Evolutionary conservation across 2,797 vertebrate genomes (phyloP), one percentile per base, ranked within the genome.

Genomic region (Lutjanus argentimaculatus): DNA sequence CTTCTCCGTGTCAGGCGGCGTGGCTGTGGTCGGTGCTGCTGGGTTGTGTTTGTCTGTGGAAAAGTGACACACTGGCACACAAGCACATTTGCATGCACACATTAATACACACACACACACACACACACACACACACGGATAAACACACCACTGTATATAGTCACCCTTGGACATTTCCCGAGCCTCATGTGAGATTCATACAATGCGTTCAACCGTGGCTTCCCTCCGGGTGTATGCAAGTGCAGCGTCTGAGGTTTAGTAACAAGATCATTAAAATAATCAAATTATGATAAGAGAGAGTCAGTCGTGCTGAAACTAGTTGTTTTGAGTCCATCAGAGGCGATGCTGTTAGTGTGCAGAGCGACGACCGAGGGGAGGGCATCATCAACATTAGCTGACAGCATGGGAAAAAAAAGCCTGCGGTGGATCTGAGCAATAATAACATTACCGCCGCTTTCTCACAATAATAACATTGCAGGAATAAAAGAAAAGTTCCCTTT

Each of bases 191-290:
- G 88, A 93, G 91, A 93, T 95, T 93, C 93, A 92, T 93, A 90
- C 84, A 83, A 87, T 67, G 90, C 93, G 61, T 82, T 96, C 86
- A 88, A 90, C 92, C 94, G 51, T 95, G 84, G 88, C 88, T 86
- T 88, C 83, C 90, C 91, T 72, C 85, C 12, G 87, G 92, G 85
- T 82, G 87, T 80, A 86, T 85, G 88, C 89, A 68, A 93, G 92
- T 87, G 91, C 92, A 91, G 84, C 75, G 79, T 92, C 92, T 91
- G 90, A 90, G 89, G 83, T 92, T 91, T 80, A 85, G 93, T 90
- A 95, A 95, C 90, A 91, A 95, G 94, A 95, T 95, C 95, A 95
- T 96, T 96, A 96, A 96, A 96, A 96, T 96, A 96, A 96, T 96
- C 94, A 95, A 94, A 95, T 96, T 95, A 96, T 93, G 89, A 94